Evolutionary conservation across 2,797 vertebrate genomes (phyloP), one percentile per base, ranked within the genome.

Genomic region (Diplodus sargus): DNA sequence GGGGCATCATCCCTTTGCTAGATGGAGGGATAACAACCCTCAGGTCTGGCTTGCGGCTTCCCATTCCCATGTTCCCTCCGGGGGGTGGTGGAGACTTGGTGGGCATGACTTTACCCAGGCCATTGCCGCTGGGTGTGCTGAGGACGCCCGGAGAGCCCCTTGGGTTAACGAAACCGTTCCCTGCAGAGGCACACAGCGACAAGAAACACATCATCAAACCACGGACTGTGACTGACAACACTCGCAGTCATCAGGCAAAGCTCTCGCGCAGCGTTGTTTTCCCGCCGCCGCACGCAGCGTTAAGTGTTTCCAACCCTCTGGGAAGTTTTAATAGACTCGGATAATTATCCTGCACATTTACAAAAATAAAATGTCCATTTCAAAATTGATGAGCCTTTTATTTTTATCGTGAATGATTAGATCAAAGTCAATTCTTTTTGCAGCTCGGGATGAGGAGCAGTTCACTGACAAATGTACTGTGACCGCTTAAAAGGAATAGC

Each of bases 1-100:
- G 97, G 62, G 98, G 97, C 98, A 99, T 99, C 97, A 98, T 97
- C 90, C 97, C 96, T 95, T 99, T 99, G 96, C 97, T 98, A 64
- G 97, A 97, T 69, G 98, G 96, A 2, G 98, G 98, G 91, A 99
- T 99, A 90, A 99, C 97, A 25, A 99, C 98, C 75, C 98, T 96
- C 47, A 99, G 96, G 93, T 99, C 98, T 20, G 98, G 98, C 90
- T 99, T 99, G 84, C 97, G 96, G 92, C 93, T 95, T 90, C 96
- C 97, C 95, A 99, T 97, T 87, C 95, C 97, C 81, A 98, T 96
- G 90, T 85, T 97, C 83, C 96, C 96, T 86, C 97, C 98, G 57
- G 97, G 97, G 42, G 97, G 98, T 76, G 98, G 97, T 15, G 98
- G 97, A 83, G 98, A 99, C 93, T 99, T 99, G 64, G 97, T 97